A percentile compares a stretch with the other conserved stretches of the same genome.
phyloP scores from a whole-genome alignment of 2,888 invertebrate genomes.

The Lepeophtheirus nordmannii region DNA sequence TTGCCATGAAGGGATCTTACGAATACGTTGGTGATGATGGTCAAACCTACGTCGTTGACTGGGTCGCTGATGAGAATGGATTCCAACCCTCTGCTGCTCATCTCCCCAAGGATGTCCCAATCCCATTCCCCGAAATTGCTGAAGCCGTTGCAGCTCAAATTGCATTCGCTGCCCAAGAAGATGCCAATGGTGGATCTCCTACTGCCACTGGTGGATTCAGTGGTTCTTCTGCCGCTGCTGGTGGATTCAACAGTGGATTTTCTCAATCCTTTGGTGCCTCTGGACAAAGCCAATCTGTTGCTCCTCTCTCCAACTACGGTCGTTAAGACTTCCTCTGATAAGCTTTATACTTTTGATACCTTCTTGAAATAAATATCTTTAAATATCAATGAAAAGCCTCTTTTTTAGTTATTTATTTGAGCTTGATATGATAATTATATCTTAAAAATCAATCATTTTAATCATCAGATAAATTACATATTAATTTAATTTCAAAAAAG shows the following conservation, averaged over 20 bases:
- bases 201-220: constrained; percentile 12
- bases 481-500: no score
- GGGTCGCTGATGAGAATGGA: constrained; percentile 24
- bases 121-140: constrained; percentile 19
- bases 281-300: not conserved
- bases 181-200: constrained; percentile 23
- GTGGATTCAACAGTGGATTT: not conserved
- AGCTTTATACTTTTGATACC: no score
- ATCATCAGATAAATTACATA: no score
- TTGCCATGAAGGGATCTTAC: no score
- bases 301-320: not conserved
- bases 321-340: not conserved
- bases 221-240: not conserved
- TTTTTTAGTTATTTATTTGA: no score
- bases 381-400: no score
- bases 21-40: no score
- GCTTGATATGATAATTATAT: no score
- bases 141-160: constrained; percentile 23
- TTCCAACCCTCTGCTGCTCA: constrained; percentile 15
- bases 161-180: constrained; percentile 16
- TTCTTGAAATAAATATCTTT: no score
- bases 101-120: constrained; percentile 20
- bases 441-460: no score
- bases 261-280: not conserved
- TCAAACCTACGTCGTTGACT: no score